Evolutionary conservation across 2,797 vertebrate genomes (phyloP), one percentile per base, ranked within the genome.

Genomic region (Acanthurus leucopareius): DNA sequence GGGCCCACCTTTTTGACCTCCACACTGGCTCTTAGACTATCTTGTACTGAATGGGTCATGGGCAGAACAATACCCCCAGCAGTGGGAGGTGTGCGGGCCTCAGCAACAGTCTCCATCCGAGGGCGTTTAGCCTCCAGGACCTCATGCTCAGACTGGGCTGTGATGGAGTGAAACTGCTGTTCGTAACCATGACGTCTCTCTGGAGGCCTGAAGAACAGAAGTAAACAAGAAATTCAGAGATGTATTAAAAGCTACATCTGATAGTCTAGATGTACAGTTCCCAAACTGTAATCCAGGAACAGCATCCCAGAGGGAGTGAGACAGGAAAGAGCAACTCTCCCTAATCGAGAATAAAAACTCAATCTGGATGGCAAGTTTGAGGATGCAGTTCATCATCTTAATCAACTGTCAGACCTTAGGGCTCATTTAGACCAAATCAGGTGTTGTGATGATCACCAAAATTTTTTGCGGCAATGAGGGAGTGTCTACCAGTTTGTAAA

Each of bases 151-250:
- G 93, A 62, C 75, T 97, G 96, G 62, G 95, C 86, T 11, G 95
- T 86, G 75, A 97, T 82, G 42, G 96, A 93, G 89, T 97, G 97
- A 88, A 97, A 99, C 88, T 96, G 95, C 83, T 97, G 97, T 28
- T 99, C 98, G 85, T 99, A 99, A 79, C 95, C 97, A 91, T 97
- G 96, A 83, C 97, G 96, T 91, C 97, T 97, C 93, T 99, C 98
- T 64, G 98, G 97, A 88, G 98, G 98, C 94, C 98, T 99, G 87
- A 38, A 10, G 53, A 62, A 69, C 47, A 73, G 22, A 82, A 66
- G 68, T 58, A 75, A 83, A 85, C 61, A 78, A 75, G 22, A 73
- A 57, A 73, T 45, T 54, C 62, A 62, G 73, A 76, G 45, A 85
- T 20, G 2, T 40, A 60, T 74, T 16, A 49, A 32, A 52, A 44